Percentiles rank a stretch among this genome's conserved stretches.
These are phyloP conservation scores for Eupsilia transversa DNA, from an alignment of 2,888 invertebrate genomes.

Conservation along the genomic window DNA sequence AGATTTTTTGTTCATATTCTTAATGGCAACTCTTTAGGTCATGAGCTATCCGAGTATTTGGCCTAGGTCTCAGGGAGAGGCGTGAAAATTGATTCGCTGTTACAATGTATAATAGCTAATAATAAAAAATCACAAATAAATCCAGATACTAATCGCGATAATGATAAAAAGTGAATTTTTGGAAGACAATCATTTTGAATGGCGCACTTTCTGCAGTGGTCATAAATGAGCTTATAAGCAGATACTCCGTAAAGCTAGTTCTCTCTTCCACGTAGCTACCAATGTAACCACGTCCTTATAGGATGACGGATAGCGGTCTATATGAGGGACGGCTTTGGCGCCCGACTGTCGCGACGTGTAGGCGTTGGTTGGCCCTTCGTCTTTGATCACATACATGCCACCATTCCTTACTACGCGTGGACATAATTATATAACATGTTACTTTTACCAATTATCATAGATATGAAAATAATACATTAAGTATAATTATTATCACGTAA, in stretches of 20 bases:
- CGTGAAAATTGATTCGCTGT: too few relatives aligned
- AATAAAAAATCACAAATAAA: neutral
- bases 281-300: constrained; percentile 23
- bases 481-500: too few relatives aligned
- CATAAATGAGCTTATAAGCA: neutral
- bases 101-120: too few relatives aligned
- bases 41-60: too few relatives aligned
- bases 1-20: too few relatives aligned
- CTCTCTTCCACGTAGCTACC: neutral
- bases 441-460: neutral
- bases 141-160: neutral
- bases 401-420: neutral
- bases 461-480: neutral
- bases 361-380: constrained; percentile 45
- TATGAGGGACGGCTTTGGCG: constrained; percentile 53
- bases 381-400: constrained; percentile 42
- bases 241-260: neutral
- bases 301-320: constrained; percentile 46
- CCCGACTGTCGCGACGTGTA: constrained; percentile 63
- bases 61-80: too few relatives aligned
- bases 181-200: neutral
- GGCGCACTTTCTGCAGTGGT: neutral
- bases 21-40: too few relatives aligned
- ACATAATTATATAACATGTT: neutral
- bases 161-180: neutral